phyloP scores from a whole-genome alignment of 2,113 vertebrate genomes.

The Cyrtonyx montezumae region DNA sequence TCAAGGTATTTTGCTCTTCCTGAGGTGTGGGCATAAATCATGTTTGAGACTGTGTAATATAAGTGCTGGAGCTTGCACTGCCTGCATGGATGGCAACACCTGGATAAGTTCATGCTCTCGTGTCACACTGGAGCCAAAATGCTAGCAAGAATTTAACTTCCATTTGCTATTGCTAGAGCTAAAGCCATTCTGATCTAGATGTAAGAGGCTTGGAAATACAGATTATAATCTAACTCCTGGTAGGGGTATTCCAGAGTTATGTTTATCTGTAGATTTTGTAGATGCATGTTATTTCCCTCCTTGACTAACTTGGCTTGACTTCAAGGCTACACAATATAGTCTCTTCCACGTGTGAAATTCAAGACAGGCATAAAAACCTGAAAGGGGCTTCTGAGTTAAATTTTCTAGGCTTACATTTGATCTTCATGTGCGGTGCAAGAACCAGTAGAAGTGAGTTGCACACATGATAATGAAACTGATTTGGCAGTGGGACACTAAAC shows the following conservation, averaged over 20 bases:
- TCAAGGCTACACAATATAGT: neutral
- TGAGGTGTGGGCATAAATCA: neutral
- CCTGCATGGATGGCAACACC: neutral
- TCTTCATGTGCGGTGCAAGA: neutral
- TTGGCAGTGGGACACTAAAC: neutral
- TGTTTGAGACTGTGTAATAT: neutral
- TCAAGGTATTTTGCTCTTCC: neutral
- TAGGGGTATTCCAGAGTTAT: neutral
- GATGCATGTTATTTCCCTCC: neutral
- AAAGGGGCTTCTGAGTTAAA: neutral
- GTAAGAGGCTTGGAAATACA: neutral
- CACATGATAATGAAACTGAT: neutral
- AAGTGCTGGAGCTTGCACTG: neutral
- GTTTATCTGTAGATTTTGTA: neutral
- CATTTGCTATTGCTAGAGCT: neutral
- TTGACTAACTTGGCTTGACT: neutral
- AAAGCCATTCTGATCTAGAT: neutral
- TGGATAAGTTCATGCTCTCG: rapidly evolving
- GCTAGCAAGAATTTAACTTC: neutral
- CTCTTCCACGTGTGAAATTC: neutral
- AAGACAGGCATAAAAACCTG: neutral
- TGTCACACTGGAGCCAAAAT: neutral
- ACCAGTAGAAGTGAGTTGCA: neutral
- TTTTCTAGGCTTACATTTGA: neutral
- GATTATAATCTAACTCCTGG: neutral